Conservation (phyloP, 1,140 invertebrate genomes). For the Pseudomyrmex pallidus region DNA sequence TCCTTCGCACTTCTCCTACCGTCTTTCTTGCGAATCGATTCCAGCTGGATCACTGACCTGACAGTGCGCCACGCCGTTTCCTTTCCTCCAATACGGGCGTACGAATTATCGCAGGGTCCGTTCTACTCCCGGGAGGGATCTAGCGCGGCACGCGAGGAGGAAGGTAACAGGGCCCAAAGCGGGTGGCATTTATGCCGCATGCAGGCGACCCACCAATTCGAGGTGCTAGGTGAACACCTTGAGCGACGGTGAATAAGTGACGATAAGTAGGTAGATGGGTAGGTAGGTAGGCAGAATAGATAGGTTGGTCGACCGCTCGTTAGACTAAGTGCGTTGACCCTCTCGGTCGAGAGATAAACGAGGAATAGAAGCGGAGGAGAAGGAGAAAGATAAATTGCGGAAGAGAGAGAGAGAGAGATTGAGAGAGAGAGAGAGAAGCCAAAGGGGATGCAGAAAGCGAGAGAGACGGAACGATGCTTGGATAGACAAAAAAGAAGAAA, state of each 20-base stretch:
- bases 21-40: conserved; percentile 69
- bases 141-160: conserved; percentile 10
- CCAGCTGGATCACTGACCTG: conserved; percentile 72
- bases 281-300: conserved; percentile 80
- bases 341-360: conserved; percentile 65
- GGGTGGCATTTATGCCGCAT: background rate
- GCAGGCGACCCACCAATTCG: conserved; percentile 61
- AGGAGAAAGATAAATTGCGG: conserved; percentile 8
- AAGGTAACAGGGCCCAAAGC: conserved; percentile 26
- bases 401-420: conserved; percentile 14
- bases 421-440: conserved; percentile 24
- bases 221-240: conserved; percentile 58
- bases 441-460: conserved; percentile 32
- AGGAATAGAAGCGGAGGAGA: conserved; percentile 60
- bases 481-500: conserved; percentile 1
- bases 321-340: conserved; percentile 76
- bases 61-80: conserved; percentile 55
- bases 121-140: background rate
- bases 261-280: conserved; percentile 81
- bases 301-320: conserved; percentile 73
- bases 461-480: conserved; percentile 32
- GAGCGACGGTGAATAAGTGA: conserved; percentile 76
- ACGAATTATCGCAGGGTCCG: conserved; percentile 65
- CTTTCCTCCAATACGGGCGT: conserved; percentile 61
- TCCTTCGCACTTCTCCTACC: conserved; percentile 24